phyloP scores from a whole-genome alignment of 2,797 vertebrate species.

The Loriculus beryllinus region DNA sequence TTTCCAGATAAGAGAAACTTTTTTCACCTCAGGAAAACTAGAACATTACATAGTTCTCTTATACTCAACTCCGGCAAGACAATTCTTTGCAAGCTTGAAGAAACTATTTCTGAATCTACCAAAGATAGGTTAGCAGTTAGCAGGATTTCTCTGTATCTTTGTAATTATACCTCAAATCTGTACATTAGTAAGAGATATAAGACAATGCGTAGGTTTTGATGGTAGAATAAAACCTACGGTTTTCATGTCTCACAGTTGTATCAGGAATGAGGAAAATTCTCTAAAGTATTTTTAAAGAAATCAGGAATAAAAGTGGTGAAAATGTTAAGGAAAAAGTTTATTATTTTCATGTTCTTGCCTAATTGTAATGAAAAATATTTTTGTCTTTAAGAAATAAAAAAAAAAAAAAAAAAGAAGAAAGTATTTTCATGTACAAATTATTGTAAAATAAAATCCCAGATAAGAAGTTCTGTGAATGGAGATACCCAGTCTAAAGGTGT shows the following conservation, averaged over 20 bases:
- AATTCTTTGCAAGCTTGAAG: not conserved
- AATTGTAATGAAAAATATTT: not conserved
- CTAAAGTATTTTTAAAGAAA: not conserved
- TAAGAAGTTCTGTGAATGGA: not conserved
- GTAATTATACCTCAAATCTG: not conserved
- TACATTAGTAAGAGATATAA: not conserved
- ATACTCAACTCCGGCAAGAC: not conserved
- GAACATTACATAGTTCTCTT: not conserved
- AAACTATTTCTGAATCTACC: not conserved
- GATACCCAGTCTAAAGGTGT: not conserved
- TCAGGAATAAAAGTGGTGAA: not conserved
- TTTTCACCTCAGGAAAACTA: not conserved
- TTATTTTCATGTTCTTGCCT: not conserved
- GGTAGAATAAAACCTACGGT: not conserved
- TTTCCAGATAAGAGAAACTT: slow-evolving; percentile 1
- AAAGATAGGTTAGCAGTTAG: not conserved
- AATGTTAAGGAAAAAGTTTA: not conserved
- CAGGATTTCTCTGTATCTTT: not conserved
- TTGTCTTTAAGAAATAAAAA: not conserved
- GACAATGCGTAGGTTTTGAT: not conserved
- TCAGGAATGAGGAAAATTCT: not conserved
- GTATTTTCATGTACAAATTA: not conserved
- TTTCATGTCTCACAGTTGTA: not conserved
- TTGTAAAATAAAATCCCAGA: not conserved
- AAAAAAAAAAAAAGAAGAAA: not conserved